Conservation (phyloP, 2,888 invertebrate species). For the Diogma glabrata region DNA sequence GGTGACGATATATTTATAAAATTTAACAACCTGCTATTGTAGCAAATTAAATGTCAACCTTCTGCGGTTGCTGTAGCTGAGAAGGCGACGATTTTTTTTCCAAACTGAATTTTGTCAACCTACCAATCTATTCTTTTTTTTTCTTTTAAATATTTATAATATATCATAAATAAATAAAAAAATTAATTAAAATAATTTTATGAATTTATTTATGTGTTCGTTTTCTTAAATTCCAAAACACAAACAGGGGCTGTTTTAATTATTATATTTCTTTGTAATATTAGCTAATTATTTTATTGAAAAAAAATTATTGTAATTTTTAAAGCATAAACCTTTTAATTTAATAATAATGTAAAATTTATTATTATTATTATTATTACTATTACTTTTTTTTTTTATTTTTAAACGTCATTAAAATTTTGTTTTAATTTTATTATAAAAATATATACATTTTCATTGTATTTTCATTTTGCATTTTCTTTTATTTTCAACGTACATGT, state of each 20-base stretch:
- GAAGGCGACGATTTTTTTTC: conserved; percentile 55
- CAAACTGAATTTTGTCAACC: conserved; percentile 24
- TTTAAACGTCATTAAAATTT: conserved; percentile 8
- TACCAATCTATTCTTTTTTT: conserved; percentile 31
- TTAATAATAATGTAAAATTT: conserved; percentile 1
- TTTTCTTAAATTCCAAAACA: conserved; percentile 14
- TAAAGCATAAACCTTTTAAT: neutral
- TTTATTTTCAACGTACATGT: conserved; percentile 2
- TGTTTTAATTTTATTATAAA: conserved; percentile 1
- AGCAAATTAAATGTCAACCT: conserved; percentile 55
- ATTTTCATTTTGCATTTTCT: no score
- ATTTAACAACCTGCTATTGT: no score
- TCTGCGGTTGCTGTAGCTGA: conserved; percentile 75
- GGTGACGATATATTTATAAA: no score
- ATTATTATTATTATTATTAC: neutral
- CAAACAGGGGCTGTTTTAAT: conserved; percentile 21
- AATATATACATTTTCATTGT: neutral
- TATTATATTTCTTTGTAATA: conserved; percentile 8
- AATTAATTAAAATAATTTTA: conserved; percentile 1
- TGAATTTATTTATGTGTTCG: conserved; percentile 1
- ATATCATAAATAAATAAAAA: no score
- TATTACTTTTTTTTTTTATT: neutral
- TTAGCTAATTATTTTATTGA: conserved; percentile 1
- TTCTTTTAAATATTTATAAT: no score
- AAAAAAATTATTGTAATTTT: conserved; percentile 3